These are phyloP conservation scores for Hucho hucho DNA, from an alignment of 2,113 vertebrate genomes.

Conservation along the genomic window DNA sequence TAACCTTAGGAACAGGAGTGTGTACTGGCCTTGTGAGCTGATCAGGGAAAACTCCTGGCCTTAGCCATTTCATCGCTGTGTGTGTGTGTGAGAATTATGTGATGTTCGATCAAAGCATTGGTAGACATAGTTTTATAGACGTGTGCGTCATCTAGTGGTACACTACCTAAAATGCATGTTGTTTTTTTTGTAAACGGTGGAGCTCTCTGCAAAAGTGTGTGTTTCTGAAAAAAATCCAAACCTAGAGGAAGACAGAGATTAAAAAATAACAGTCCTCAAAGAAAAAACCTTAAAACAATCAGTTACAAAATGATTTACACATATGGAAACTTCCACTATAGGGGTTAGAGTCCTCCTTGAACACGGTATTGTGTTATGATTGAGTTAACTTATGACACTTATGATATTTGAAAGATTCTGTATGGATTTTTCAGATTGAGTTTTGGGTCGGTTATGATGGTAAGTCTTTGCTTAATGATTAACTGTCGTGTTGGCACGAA, in stretches of 20 bases:
- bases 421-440: conserved; percentile 63
- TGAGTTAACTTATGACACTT: background rate
- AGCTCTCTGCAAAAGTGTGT: background rate
- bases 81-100: background rate
- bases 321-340: background rate
- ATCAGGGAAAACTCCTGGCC: background rate
- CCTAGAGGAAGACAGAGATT: background rate
- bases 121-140: background rate
- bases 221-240: background rate
- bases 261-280: background rate
- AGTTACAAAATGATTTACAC: background rate
- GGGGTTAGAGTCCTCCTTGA: too few relatives aligned
- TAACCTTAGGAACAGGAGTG: background rate
- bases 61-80: background rate
- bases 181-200: background rate
- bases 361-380: too few relatives aligned
- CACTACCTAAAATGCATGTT: conserved; percentile 13
- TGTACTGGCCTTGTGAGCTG: background rate
- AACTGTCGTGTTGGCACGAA: conserved; percentile 16
- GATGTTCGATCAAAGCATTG: background rate
- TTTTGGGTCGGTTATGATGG: conserved; percentile 68
- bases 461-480: conserved; percentile 42
- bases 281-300: background rate
- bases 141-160: conserved; percentile 3
- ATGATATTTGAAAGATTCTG: conserved; percentile 1